phyloP scores from a whole-genome alignment of 1,140 invertebrate genomes.

The Diorhabda elongata region DNA sequence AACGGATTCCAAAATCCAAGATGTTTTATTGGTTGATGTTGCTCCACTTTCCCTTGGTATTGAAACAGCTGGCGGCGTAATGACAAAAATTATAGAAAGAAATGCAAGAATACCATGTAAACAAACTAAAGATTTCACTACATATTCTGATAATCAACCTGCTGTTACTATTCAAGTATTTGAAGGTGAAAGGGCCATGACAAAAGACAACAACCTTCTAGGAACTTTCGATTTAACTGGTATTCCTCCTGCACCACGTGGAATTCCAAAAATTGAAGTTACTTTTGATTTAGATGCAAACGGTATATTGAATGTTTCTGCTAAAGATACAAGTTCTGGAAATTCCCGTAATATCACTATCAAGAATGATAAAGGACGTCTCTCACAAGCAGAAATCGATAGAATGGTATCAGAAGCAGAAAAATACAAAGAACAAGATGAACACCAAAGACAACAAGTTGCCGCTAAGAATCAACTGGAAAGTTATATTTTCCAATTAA shows the following conservation, averaged over 20 bases:
- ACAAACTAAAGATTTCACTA: constrained; percentile 60
- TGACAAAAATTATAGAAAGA: constrained; percentile 61
- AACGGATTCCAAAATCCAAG: constrained; percentile 47
- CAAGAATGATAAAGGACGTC: constrained; percentile 77
- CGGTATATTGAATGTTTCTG: constrained; percentile 65
- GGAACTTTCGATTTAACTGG: constrained; percentile 73
- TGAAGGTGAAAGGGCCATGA: constrained; percentile 75
- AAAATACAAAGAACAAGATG: constrained; percentile 63
- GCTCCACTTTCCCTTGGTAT: constrained; percentile 57
- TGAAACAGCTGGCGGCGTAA: constrained; percentile 59
- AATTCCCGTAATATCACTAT: constrained; percentile 67
- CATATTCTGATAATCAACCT: constrained; percentile 67
- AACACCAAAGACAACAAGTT: constrained; percentile 63
- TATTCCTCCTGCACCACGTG: constrained; percentile 52
- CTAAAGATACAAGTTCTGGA: constrained; percentile 54
- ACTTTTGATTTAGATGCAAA: constrained; percentile 67
- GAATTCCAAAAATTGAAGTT: constrained; percentile 66
- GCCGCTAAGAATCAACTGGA: constrained; percentile 59
- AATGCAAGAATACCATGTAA: constrained; percentile 63
- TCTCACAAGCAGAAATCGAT: constrained; percentile 78
- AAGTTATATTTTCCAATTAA: constrained; percentile 69
- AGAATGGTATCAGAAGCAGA: constrained; percentile 71
- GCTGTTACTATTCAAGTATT: constrained; percentile 67
- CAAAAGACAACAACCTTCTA: constrained; percentile 71
- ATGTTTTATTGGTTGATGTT: constrained; percentile 54